phyloP scores from a whole-genome alignment of 2,888 invertebrate genomes.

The Lissocephala sabroskyi region DNA sequence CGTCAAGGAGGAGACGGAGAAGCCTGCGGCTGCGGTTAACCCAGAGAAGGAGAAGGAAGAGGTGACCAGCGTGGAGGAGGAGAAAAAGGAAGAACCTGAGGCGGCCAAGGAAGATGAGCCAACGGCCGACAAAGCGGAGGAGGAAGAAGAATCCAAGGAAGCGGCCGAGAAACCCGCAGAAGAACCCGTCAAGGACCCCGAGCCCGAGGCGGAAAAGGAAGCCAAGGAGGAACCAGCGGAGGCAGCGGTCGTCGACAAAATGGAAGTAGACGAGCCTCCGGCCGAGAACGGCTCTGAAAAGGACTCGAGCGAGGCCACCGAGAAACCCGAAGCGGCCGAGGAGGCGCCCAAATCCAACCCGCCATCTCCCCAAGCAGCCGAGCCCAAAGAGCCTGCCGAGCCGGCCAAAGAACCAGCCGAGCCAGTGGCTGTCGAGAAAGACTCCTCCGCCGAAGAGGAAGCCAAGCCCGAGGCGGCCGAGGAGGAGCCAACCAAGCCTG shows the following conservation, averaged over 20 bases:
- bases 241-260: neutral
- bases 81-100: slow-evolving; percentile 54
- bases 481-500: no score
- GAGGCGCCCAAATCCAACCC: slow-evolving; percentile 17
- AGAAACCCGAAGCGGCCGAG: slow-evolving; percentile 14
- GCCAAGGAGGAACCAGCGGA: slow-evolving; percentile 15
- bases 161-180: slow-evolving; percentile 13
- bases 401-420: neutral
- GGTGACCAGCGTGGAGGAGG: no score
- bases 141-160: slow-evolving; percentile 6
- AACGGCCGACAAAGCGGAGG: slow-evolving; percentile 19
- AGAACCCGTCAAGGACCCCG: slow-evolving; percentile 2
- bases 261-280: neutral
- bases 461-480: no score
- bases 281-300: no score
- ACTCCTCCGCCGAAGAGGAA: neutral
- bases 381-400: slow-evolving; percentile 1
- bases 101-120: slow-evolving; percentile 17
- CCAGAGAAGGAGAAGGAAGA: no score
- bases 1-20: slow-evolving; percentile 45
- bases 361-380: no score
- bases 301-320: neutral
- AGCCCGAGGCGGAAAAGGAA: slow-evolving; percentile 15
- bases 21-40: no score
- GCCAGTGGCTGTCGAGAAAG: no score